Evolutionary conservation across 2,797 vertebrate genomes (phyloP).

Genomic region (Nyctibius grandis): DNA sequence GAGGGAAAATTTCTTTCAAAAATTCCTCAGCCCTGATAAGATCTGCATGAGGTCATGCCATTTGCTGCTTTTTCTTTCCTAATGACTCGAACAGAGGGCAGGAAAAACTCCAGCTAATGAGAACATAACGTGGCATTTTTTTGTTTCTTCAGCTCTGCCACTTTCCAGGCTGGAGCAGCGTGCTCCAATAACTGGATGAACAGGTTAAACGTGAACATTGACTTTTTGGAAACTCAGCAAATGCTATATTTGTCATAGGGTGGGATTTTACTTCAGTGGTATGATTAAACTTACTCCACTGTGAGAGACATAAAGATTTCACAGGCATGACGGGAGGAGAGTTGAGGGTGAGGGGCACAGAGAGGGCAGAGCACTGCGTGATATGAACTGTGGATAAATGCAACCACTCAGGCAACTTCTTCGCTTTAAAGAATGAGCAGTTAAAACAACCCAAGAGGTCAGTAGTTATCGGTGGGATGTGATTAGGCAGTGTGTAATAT

Average conservation of each 20-base stretch:
- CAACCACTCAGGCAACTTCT: background rate
- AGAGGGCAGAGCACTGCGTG: background rate
- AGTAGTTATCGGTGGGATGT: background rate
- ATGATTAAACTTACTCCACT: background rate
- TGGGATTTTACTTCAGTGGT: background rate
- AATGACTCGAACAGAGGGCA: background rate
- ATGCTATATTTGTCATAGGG: background rate
- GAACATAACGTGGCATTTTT: background rate
- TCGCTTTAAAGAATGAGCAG: background rate
- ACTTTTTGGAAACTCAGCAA: background rate
- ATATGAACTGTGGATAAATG: background rate
- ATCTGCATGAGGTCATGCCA: slow-evolving; percentile 38
- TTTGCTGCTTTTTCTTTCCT: slow-evolving; percentile 15
- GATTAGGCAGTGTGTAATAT: background rate
- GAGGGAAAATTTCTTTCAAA: background rate
- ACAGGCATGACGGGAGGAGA: background rate
- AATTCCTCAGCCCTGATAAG: slow-evolving; percentile 4
- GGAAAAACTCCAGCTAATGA: slow-evolving; percentile 2
- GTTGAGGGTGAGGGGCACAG: background rate
- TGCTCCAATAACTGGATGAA: background rate
- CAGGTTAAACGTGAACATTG: background rate
- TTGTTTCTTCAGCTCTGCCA: slow-evolving; percentile 24
- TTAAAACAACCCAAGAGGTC: background rate
- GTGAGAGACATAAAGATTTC: background rate
- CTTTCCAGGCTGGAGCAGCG: background rate